These are phyloP conservation scores for Bombus soroeensis DNA, from an alignment of 1,140 invertebrate species.

Conservation along the genomic window DNA sequence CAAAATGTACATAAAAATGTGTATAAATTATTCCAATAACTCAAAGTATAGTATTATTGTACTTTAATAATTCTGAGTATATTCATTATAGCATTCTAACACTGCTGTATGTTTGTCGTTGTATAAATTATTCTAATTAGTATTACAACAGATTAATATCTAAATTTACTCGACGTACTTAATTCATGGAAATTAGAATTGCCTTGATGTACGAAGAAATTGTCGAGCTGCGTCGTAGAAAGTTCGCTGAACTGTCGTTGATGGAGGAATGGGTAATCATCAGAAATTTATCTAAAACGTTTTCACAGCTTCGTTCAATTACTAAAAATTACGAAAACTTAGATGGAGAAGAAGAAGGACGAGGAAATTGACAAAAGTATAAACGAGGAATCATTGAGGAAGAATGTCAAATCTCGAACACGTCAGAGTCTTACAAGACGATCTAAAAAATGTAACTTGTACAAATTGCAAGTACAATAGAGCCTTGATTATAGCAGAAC, in stretches of 20 bases:
- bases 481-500: too few relatives aligned
- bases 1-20: conserved; percentile 34
- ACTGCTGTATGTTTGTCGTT: too few relatives aligned
- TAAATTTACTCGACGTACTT: background rate
- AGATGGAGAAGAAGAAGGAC: background rate
- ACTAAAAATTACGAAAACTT: background rate
- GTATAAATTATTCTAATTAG: background rate
- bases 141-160: background rate
- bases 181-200: conserved; percentile 42
- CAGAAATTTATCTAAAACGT: too few relatives aligned
- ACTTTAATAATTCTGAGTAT: too few relatives aligned
- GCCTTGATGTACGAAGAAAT: conserved; percentile 70
- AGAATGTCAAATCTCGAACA: background rate
- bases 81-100: too few relatives aligned
- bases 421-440: background rate
- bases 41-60: too few relatives aligned
- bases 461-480: background rate
- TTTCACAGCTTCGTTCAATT: background rate
- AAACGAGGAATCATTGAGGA: background rate
- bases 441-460: conserved; percentile 33
- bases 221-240: conserved; percentile 58
- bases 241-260: conserved; percentile 41
- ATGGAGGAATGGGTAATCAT: conserved; percentile 23
- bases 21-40: background rate
- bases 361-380: background rate